Evolutionary conservation across 1,140 invertebrate genomes (phyloP), one percentile per base, ranked within the genome.

Genomic region (Battus philenor): DNA sequence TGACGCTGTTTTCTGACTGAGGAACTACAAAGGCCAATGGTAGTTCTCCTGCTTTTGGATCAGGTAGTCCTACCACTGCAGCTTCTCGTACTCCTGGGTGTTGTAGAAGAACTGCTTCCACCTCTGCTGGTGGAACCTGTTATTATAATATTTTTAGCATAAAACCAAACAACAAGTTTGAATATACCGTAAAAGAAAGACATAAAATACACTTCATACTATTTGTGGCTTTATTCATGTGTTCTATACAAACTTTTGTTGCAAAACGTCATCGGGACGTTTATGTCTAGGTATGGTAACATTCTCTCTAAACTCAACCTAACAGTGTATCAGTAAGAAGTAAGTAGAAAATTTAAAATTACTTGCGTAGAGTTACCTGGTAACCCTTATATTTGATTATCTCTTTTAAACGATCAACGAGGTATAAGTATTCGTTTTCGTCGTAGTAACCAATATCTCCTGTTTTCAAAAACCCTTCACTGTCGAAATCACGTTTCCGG

Each of bases 91-190:
- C 87, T 31, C 80, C 86, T 3, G 90, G 87, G 72, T 95, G 89
- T 20, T 88, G 88, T 1, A 93, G 65, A 8, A 96, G 76, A n/a
- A 95, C 47, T 24, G 89, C 89, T 81, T 96, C 94, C 49, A 96
- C 80, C 77, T 95, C 93, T 1, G 93, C 91, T 45, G 94, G 94
- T 0, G 93, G 87, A 0, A 96, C 93, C 90, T 92, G 91, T n/a
- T n/a, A n/a, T n/a, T 91, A 86, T 95, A 93, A 58, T 88, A 90
- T 12, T 89, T 91, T 77, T 93, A 93, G 60, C 91, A 93, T 66
- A n/a, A n/a, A n/a, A n/a, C 95, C 95, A 30, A 95, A 94, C 1
- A 95, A 74, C 63, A 94, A 93, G 67, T 95, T 95, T 2, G 93
- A 60, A 26, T 93, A 82, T 62, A 94, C 93, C 2, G 92, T 89